A percentile compares a stretch with the other conserved stretches of the same genome.
These are phyloP conservation scores for Dasyornis broadbenti DNA, from an alignment of 2,113 vertebrate genomes.

Conservation along the genomic window DNA sequence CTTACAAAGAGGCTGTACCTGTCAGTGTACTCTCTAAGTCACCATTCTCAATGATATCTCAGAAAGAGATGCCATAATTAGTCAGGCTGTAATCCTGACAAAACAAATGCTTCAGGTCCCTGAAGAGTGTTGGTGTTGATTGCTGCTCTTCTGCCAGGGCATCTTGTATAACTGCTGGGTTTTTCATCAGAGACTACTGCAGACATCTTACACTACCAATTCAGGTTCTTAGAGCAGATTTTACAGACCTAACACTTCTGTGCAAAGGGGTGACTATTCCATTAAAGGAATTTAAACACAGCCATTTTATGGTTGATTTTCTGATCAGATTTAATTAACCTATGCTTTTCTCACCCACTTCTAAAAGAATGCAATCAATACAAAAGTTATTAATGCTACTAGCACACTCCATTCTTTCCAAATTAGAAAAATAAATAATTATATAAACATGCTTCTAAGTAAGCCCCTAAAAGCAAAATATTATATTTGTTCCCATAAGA, in stretches of 20 bases:
- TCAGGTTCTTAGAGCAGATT: neutral
- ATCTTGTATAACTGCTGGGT: neutral
- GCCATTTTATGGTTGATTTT: neutral
- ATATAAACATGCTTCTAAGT: neutral
- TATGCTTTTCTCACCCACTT: neutral
- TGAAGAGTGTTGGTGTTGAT: neutral
- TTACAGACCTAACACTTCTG: neutral
- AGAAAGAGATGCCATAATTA: neutral
- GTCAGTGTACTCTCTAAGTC: neutral
- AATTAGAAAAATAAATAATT: neutral
- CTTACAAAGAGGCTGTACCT: neutral
- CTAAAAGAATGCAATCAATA: neutral
- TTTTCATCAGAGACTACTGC: neutral
- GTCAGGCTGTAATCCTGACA: neutral
- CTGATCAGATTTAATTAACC: constrained; percentile 21
- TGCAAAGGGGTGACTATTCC: neutral
- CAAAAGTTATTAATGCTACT: neutral
- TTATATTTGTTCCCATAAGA: neutral
- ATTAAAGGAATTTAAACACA: neutral
- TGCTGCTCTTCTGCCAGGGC: neutral
- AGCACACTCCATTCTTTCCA: neutral
- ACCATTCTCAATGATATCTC: neutral
- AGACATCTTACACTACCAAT: neutral
- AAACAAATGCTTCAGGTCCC: neutral
- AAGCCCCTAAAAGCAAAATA: neutral